Conservation (phyloP, 2,888 invertebrate species). For the Tipula lateralis region DNA sequence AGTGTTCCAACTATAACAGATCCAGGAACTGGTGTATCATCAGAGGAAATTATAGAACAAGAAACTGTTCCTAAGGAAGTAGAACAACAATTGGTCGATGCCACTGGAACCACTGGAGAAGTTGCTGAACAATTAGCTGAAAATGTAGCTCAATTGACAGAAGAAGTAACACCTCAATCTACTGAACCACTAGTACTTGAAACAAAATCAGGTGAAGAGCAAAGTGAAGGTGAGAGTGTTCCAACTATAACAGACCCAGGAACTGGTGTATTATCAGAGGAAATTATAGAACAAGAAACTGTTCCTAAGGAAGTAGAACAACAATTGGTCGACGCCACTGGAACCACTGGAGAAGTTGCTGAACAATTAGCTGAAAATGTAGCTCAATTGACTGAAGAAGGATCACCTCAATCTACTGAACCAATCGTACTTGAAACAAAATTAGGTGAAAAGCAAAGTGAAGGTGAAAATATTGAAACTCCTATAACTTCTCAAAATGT, state of each 20-base stretch:
- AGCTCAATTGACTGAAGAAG: neutral
- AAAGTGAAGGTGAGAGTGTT: neutral
- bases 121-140: constrained; percentile 27
- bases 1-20: neutral
- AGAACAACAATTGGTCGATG: neutral
- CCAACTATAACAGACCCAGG: neutral
- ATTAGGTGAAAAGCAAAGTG: neutral
- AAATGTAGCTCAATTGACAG: constrained; percentile 35
- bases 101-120: neutral
- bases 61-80: neutral
- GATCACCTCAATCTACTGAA: neutral
- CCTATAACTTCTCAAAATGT: too few relatives aligned
- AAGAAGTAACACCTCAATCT: constrained; percentile 28
- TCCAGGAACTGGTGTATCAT: neutral
- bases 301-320: neutral
- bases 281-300: neutral
- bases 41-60: neutral
- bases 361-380: neutral
- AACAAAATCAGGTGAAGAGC: neutral
- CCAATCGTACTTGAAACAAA: neutral
- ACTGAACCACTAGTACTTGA: neutral
- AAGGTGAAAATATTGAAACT: neutral
- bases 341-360: neutral
- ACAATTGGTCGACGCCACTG: neutral
- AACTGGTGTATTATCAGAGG: neutral